A percentile compares a stretch with the other conserved stretches of the same genome.
Evolutionary conservation across 2,888 invertebrate species (phyloP).

Genomic region (Phragmatobia fuliginosa): DNA sequence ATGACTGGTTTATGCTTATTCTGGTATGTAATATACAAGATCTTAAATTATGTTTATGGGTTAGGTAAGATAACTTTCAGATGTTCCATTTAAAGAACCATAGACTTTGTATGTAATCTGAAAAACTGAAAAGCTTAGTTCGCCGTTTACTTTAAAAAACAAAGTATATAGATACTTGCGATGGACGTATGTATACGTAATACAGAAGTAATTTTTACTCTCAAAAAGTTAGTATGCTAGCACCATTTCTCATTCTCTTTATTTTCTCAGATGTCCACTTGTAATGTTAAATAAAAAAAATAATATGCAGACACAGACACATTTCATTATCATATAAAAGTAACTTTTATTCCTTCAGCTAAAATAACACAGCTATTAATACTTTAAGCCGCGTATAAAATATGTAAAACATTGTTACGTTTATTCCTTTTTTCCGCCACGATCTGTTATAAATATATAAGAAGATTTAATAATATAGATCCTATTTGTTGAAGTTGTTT

Average conservation of each 20-base stretch:
- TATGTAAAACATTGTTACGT: constrained; percentile 22
- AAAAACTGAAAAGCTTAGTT: too few relatives aligned
- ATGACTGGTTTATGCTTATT: too few relatives aligned
- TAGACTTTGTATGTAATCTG: too few relatives aligned
- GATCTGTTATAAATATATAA: constrained; percentile 43
- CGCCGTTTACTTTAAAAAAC: too few relatives aligned
- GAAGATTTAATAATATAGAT: constrained; percentile 45
- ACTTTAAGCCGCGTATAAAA: constrained; percentile 14
- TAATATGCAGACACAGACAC: neutral
- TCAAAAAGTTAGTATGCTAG: too few relatives aligned
- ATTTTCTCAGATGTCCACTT: too few relatives aligned
- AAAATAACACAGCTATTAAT: constrained; percentile 9
- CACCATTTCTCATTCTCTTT: too few relatives aligned
- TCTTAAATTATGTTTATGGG: neutral
- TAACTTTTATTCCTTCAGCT: neutral
- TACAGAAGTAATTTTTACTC: too few relatives aligned
- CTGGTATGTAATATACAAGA: neutral
- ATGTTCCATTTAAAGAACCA: too few relatives aligned
- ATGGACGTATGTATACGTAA: too few relatives aligned
- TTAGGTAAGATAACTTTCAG: neutral
- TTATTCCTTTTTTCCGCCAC: constrained; percentile 20
- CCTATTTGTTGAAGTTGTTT: constrained; percentile 40
- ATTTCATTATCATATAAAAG: neutral
- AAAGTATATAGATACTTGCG: too few relatives aligned
- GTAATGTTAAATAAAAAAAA: neutral